Base-by-base conservation (phyloP, 2,113 vertebrate species). In the Sinocyclocheilus maitianheensis region DNA sequence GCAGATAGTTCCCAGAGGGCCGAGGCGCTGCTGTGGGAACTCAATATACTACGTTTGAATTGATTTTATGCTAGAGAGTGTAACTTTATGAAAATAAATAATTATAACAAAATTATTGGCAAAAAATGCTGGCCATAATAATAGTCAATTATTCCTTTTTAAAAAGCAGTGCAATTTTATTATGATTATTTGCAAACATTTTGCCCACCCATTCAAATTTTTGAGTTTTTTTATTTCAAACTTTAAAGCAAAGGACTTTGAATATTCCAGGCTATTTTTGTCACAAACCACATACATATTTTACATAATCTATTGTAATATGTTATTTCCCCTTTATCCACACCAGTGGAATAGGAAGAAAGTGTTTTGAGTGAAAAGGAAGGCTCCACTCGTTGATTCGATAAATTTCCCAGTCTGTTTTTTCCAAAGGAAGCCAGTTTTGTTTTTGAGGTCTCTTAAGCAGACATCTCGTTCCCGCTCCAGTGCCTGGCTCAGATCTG, bases 1-100 rank as follows among this genome's bases (percentile, higher is more conserved):
- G 65, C 77, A 48, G 78, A 87, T 76, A 40, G 51, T 67, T 89
- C 85, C 87, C 88, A 88, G 67, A 88, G 86, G 87, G 40, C 72
- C 3, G 11, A 51, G 12, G 63, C 22, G 51, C 53, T 77, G 60
- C 51, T 82, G 85, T 87, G 85, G 72, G 85, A 87, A 88, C 77
- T 75, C 37, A 65, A 11, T 46, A 7, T 30, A 72, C 43, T 55
- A 3, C 9, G 37, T 63, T 75, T 81, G 30, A 81, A 63, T n/a
- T 51, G 12, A 40, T 40, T 11, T 37, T 67, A 16, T 69, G 5
- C 51, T 16, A 53, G 51, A 53, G 51, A 55, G 53, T 55, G 53
- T 18, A 55, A 20, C 14, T 5, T 18, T 55, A 55, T 55, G 16
- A 55, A 55, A 55, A 55, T 55, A 55, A 55, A 55, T 55, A 55